Evolutionary conservation across 2,888 invertebrate species (phyloP), one percentile per base, ranked within the genome.

Genomic region (Rotaria magnacalcarata): DNA sequence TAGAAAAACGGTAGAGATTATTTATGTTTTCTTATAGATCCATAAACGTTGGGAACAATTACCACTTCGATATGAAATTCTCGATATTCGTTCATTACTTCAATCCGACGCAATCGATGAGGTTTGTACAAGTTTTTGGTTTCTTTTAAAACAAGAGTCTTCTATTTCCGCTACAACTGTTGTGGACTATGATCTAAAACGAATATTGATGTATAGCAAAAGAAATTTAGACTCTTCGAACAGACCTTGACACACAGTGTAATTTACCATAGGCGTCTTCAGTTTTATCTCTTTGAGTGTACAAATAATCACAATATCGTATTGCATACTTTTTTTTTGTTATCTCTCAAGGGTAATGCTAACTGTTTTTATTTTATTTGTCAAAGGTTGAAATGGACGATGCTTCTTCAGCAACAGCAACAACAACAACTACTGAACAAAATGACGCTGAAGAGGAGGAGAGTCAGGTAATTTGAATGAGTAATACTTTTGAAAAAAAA

Each of bases 11-110:
- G 5, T 14, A 27, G 4, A 67, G 2, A 34, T 14, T 27, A 67
- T 27, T 4, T 52, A 4, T 87, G 54, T 67, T 34, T 8, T 84
- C 47, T 85, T 80, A 41, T 50, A 89, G 88, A 93, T 95, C 87
- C 92, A 94, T 80, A 91, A 93, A 87, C 93, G 93, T 85, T 96
- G 96, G 93, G 94, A 94, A 90, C 91, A 93, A 21, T 52, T 86
- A 34, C 41, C 84, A 67, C n/a, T 84, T 14, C 52, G 52, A 11
- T 86, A 84, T 86, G n/a, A 84, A 67, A 67, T 50, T 27, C 67
- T 86, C 0, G 86, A 86, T 86, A 52, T 86, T 41, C n/a, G 86
- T 16, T 86, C 67, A 41, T 84, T 86, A 60, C 34, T 84, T 14
- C 80, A 80, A 47, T 43, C 43, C 0, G 80, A 80, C n/a, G 80